A percentile compares a stretch with the other conserved stretches of the same genome.
phyloP scores from a whole-genome alignment of 2,888 invertebrate species.

The Anthophora plumipes region DNA sequence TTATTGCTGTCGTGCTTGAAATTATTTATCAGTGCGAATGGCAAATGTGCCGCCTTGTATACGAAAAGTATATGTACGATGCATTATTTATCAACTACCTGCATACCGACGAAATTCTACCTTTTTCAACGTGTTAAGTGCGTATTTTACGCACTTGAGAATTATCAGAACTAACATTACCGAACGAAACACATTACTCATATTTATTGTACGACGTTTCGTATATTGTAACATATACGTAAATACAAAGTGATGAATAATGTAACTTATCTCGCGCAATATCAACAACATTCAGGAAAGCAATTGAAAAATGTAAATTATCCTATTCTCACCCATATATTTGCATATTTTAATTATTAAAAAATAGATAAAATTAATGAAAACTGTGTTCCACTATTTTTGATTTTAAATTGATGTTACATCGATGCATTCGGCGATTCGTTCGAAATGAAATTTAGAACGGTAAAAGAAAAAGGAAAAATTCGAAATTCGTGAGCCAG shows the following conservation, averaged over 20 bases:
- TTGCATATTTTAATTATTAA: not conserved
- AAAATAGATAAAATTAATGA: not conserved
- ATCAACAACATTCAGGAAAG: not conserved
- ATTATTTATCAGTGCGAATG: constrained; percentile 66
- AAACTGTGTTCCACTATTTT: not conserved
- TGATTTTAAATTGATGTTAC: not conserved
- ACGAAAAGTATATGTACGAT: constrained; percentile 66
- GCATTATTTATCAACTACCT: constrained; percentile 69
- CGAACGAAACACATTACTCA: not conserved
- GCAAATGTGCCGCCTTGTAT: constrained; percentile 59
- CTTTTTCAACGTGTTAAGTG: constrained; percentile 12
- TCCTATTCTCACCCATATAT: not conserved
- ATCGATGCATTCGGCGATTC: not conserved
- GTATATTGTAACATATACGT: not conserved
- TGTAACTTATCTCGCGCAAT: not conserved
- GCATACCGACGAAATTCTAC: constrained; percentile 45
- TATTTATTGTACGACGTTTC: not conserved
- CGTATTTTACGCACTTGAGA: not conserved
- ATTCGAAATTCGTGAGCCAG: not conserved
- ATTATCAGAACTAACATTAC: constrained; percentile 5
- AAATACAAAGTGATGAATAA: not conserved
- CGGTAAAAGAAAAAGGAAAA: not conserved
- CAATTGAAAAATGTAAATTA: not conserved
- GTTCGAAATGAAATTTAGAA: not conserved
- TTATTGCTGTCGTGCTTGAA: constrained; percentile 69